Conservation (phyloP, 2,797 vertebrate species). For the Sebastes nivosus region DNA sequence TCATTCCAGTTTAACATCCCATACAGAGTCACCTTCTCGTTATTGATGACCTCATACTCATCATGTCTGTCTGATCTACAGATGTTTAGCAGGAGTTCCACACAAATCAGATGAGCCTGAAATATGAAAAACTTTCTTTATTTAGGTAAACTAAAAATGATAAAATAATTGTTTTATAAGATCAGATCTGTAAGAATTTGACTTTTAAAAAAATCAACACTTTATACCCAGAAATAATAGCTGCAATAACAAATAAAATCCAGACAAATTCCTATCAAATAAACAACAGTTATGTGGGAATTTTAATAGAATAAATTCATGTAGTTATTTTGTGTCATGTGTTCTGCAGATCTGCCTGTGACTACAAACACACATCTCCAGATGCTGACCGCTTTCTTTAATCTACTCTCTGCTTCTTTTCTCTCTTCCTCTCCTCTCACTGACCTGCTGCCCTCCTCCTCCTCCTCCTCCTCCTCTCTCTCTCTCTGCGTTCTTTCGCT, state of each 20-base stretch:
- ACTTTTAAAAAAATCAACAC: neutral
- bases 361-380: neutral
- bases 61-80: neutral
- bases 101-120: neutral
- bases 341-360: neutral
- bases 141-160: accelerated
- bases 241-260: neutral
- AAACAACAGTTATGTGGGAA: neutral
- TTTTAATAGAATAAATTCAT: neutral
- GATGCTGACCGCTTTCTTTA: neutral
- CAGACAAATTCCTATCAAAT: neutral
- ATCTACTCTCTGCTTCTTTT: slow-evolving; percentile 19
- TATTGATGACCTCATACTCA: neutral
- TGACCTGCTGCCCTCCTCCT: slow-evolving; percentile 23
- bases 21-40: neutral
- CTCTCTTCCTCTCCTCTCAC: slow-evolving; percentile 36
- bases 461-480: neutral
- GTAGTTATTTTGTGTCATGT: neutral
- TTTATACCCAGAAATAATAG: neutral
- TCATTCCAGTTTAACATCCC: neutral
- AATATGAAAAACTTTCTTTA: neutral
- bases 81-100: neutral
- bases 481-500: slow-evolving; percentile 49
- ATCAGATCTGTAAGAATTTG: neutral
- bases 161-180: neutral